Evolutionary conservation across 2,888 invertebrate species (phyloP).

Genomic region (Listrodromus nycthemerus): DNA sequence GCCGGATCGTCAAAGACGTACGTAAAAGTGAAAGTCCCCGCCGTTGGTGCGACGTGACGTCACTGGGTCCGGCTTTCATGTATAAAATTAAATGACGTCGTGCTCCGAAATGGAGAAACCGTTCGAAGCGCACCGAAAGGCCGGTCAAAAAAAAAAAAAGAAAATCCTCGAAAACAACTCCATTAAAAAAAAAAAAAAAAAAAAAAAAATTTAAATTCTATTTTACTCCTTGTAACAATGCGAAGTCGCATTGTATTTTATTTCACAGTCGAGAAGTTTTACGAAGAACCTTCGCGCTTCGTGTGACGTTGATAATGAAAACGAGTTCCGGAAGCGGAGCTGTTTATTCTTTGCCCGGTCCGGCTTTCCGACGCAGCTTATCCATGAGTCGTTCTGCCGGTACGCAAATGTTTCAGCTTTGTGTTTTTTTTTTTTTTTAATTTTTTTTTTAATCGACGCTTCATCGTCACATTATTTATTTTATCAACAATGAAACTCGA

Average conservation of each 20-base stretch:
- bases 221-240: not conserved
- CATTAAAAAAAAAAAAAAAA: not conserved
- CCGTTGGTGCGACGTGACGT: slow-evolving; percentile 73
- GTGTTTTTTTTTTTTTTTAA: not conserved
- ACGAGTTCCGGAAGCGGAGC: slow-evolving; percentile 40
- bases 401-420: slow-evolving; percentile 2
- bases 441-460: not conserved
- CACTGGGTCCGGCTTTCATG: slow-evolving; percentile 78
- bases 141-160: not conserved
- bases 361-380: not conserved
- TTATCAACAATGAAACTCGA: not conserved
- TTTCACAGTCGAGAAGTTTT: slow-evolving; percentile 18
- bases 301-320: slow-evolving; percentile 25
- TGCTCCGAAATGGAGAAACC: slow-evolving; percentile 30
- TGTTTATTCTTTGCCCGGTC: slow-evolving; percentile 5
- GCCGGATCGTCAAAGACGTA: slow-evolving; percentile 28
- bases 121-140: not conserved
- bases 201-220: not conserved
- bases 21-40: slow-evolving; percentile 75
- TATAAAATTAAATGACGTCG: slow-evolving; percentile 67
- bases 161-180: not conserved
- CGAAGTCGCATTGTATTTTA: not conserved
- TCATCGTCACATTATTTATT: not conserved
- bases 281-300: slow-evolving; percentile 28
- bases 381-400: slow-evolving; percentile 9